Conservation (phyloP, 2,113 vertebrate species). For the Tylochromis polylepis region DNA sequence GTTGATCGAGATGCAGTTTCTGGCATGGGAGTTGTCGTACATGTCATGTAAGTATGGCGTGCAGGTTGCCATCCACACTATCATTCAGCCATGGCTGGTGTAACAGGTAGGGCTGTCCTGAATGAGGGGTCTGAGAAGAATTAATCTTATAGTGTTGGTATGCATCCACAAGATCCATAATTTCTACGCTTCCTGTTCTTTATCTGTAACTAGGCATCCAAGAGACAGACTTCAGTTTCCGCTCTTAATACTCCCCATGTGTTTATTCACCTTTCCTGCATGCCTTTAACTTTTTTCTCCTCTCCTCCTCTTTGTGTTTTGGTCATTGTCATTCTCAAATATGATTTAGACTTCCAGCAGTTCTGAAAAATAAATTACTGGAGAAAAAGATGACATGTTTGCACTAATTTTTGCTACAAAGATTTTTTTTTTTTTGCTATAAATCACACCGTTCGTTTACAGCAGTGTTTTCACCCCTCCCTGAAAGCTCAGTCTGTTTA, state of each 20-base stretch:
- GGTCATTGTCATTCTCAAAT: neutral
- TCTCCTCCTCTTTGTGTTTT: neutral
- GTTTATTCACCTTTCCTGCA: neutral
- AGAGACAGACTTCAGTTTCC: neutral
- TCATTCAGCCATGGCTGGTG: neutral
- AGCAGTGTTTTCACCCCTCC: neutral
- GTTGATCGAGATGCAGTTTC: slow-evolving; percentile 93
- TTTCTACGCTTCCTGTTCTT: neutral
- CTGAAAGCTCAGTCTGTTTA: neutral
- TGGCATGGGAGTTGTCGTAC: slow-evolving; percentile 92
- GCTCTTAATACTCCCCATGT: neutral
- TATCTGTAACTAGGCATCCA: neutral
- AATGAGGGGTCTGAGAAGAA: rapidly evolving
- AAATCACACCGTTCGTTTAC: neutral
- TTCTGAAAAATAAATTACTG: neutral
- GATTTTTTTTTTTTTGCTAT: neutral
- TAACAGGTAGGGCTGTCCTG: neutral
- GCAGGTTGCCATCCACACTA: neutral
- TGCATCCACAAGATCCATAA: neutral
- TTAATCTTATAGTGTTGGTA: neutral
- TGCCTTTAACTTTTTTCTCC: neutral
- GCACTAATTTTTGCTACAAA: neutral
- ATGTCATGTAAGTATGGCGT: slow-evolving; percentile 86
- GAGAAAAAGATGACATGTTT: neutral
- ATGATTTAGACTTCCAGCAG: neutral